Conservation (phyloP, 2,797 vertebrate genomes). For the Hyperoplus lanceolatus region DNA sequence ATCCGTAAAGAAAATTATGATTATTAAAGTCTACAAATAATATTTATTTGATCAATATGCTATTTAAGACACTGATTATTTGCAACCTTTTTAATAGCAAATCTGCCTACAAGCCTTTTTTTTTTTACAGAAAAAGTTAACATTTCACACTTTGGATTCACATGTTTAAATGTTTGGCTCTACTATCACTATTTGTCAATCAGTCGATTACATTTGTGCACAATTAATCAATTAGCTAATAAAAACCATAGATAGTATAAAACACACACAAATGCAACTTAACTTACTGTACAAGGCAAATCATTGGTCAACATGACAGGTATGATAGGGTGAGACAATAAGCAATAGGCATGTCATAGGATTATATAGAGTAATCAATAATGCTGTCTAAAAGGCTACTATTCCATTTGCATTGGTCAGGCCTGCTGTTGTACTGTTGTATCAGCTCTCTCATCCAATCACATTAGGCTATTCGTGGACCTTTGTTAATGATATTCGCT, state of each 20-base stretch:
- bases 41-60: not conserved
- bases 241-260: not conserved
- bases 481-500: not conserved
- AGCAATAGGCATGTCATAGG: not conserved
- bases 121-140: not conserved
- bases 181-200: not conserved
- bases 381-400: not conserved
- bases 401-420: not conserved
- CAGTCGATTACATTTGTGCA: no score
- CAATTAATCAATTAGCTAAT: not conserved
- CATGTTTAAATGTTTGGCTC: constrained; percentile 2
- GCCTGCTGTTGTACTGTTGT: no score
- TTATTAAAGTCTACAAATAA: not conserved
- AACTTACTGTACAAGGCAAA: not conserved
- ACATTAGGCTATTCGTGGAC: no score
- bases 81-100: not conserved
- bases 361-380: not conserved
- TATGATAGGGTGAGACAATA: not conserved
- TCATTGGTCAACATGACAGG: not conserved
- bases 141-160: not conserved
- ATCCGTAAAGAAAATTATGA: not conserved
- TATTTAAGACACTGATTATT: not conserved
- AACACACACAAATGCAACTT: not conserved
- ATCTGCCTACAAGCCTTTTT: not conserved
- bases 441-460: no score